phyloP scores from a whole-genome alignment of 2,888 invertebrate genomes.

The Ceratothoa steindachneri region DNA sequence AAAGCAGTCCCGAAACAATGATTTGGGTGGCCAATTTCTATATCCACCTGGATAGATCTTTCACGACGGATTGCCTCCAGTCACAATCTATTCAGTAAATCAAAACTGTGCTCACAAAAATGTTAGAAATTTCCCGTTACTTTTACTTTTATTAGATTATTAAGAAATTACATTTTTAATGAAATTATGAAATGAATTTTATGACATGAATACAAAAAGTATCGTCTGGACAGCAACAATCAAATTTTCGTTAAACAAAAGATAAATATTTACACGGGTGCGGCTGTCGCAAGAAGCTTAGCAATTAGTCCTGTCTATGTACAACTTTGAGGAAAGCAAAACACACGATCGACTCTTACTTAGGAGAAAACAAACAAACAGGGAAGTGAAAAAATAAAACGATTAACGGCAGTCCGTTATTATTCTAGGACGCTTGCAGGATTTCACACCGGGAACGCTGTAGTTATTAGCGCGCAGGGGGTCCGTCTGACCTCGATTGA shows the following conservation, averaged over 20 bases:
- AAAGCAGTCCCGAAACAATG: no score
- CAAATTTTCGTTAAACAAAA: neutral
- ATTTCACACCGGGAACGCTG: neutral
- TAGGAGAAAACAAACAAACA: neutral
- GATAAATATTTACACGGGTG: neutral
- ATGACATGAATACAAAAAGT: constrained; percentile 3
- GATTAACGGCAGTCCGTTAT: neutral
- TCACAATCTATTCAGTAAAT: no score
- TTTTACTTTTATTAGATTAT: neutral
- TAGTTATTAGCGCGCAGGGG: neutral
- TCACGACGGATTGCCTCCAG: no score
- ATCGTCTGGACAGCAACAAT: constrained; percentile 3
- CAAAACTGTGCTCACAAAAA: no score
- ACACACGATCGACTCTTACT: neutral
- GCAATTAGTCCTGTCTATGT: constrained; percentile 3
- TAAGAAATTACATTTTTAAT: constrained; percentile 6
- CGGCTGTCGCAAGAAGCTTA: neutral
- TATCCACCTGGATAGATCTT: no score
- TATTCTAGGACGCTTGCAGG: neutral
- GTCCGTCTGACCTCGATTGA: neutral
- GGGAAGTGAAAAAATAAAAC: neutral
- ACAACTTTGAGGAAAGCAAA: neutral
- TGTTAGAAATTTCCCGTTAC: no score
- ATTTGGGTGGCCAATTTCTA: no score
- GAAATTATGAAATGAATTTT: neutral